Conservation (phyloP, 2,113 vertebrate genomes). For the Kryptolebias marmoratus region DNA sequence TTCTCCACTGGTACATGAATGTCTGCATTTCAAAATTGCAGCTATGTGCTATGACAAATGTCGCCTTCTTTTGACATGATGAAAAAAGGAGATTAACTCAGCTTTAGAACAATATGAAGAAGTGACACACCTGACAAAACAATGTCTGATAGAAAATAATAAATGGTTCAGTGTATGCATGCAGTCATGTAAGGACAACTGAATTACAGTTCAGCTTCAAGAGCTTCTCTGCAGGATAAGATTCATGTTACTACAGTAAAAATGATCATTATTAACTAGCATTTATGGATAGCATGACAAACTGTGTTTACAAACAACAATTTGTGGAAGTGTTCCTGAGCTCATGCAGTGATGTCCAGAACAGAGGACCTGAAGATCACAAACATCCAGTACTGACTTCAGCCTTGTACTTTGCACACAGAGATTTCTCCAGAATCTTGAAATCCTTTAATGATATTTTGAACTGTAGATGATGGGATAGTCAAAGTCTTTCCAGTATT, state of each 20-base stretch:
- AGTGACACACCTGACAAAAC: not conserved
- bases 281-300: too few relatives aligned
- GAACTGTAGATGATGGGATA: too few relatives aligned
- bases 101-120: not conserved
- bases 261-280: not conserved
- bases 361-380: too few relatives aligned
- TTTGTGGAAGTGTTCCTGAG: too few relatives aligned
- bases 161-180: not conserved
- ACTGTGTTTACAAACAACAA: too few relatives aligned
- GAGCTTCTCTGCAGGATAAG: not conserved
- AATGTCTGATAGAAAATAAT: not conserved
- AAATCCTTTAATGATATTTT: too few relatives aligned
- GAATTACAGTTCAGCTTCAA: not conserved
- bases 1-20: not conserved
- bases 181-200: not conserved
- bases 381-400: too few relatives aligned
- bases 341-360: too few relatives aligned
- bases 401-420: too few relatives aligned
- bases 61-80: not conserved
- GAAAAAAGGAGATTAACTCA: not conserved
- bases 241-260: not conserved
- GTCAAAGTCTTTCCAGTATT: too few relatives aligned
- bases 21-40: slow-evolving; percentile 25
- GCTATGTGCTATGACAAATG: not conserved
- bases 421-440: too few relatives aligned